Conservation (phyloP, 2,113 vertebrate species). For the Scopus umbretta region DNA sequence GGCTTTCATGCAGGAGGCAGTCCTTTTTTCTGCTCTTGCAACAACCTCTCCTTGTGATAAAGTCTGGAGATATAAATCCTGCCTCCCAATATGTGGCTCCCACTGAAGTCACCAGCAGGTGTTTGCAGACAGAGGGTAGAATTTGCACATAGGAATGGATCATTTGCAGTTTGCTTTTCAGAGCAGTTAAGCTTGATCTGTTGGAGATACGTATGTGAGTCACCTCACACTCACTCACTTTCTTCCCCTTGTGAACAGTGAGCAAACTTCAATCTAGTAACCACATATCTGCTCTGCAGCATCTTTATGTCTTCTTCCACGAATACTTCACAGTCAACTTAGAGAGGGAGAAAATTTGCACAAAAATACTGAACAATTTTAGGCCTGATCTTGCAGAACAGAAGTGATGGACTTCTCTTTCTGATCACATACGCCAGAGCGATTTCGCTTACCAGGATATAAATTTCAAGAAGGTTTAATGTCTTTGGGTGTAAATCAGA, state of each 20-base stretch:
- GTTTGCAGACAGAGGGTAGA: constrained; percentile 38
- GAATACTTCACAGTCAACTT: background rate
- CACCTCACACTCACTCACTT: constrained; percentile 25
- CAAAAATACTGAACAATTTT: background rate
- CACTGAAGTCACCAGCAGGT: constrained; percentile 41
- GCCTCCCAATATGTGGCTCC: background rate
- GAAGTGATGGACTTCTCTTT: background rate
- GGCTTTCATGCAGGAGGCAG: background rate
- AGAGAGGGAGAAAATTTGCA: background rate
- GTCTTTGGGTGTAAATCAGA: background rate
- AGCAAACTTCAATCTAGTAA: constrained; percentile 4
- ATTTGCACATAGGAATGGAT: constrained; percentile 43
- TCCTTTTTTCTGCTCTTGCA: background rate
- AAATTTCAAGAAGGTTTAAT: background rate
- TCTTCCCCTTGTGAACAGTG: background rate
- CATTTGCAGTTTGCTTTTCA: constrained; percentile 40
- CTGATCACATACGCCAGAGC: background rate
- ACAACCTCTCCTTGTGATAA: background rate
- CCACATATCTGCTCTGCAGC: background rate
- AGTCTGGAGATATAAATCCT: constrained; percentile 31
- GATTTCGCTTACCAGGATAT: background rate
- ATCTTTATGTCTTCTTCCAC: background rate
- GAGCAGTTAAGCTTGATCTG: constrained; percentile 45
- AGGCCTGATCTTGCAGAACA: background rate
- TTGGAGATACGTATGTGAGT: constrained; percentile 27